A percentile compares a stretch with the other conserved stretches of the same genome.
These are phyloP conservation scores for Uromys caudimaculatus DNA, from an alignment of 2,797 vertebrate genomes.

Conservation along the genomic window DNA sequence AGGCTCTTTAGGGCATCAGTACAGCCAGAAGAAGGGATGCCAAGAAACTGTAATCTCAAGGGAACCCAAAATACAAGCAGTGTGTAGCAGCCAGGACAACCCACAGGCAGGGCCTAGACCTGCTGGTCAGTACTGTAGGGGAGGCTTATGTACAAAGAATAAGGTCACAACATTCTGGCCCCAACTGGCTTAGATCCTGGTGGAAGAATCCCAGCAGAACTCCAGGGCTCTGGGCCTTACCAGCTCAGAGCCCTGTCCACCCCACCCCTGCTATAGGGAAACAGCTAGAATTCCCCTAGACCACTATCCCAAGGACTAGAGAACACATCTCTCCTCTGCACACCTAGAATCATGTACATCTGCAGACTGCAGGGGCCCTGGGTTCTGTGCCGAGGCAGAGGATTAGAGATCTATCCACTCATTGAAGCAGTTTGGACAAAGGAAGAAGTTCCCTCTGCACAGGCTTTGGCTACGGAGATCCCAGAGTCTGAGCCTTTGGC, in stretches of 20 bases:
- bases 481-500: neutral
- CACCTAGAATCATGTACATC: neutral
- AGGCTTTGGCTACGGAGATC: neutral
- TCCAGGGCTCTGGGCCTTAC: neutral
- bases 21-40: neutral
- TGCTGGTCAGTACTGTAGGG: rapidly evolving
- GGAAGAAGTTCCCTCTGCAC: neutral
- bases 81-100: neutral
- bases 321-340: rapidly evolving
- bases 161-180: neutral
- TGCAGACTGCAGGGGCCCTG: neutral
- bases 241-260: neutral
- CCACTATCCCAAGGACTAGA: neutral
- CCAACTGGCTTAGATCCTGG: neutral
- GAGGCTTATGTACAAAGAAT: neutral
- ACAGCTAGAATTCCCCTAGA: neutral
- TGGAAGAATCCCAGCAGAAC: neutral
- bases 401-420: neutral
- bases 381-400: neutral
- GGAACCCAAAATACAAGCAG: rapidly evolving
- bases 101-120: neutral
- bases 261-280: neutral
- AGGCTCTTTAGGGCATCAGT: neutral
- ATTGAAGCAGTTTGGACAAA: neutral
- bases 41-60: neutral